Evolutionary conservation across 2,888 invertebrate genomes (phyloP).

Genomic region (Eupithecia inturbata): DNA sequence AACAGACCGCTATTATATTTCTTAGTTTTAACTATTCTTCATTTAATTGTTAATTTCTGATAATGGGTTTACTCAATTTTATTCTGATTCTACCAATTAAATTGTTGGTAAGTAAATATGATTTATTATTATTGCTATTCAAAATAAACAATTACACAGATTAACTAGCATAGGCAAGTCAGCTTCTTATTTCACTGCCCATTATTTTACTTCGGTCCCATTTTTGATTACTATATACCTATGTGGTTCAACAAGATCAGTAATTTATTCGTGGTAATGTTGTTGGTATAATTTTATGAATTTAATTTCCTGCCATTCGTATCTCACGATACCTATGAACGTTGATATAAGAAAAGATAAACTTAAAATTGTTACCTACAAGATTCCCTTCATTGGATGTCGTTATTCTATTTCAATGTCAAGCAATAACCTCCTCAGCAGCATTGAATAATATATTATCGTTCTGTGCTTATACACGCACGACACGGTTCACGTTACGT

Average conservation of each 20-base stretch:
- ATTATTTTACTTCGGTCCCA: neutral
- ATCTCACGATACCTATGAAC: constrained; percentile 2
- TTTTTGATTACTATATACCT: neutral
- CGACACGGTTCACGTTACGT: neutral
- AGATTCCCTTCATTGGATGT: neutral
- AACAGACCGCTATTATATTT: too few species aligned
- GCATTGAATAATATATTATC: neutral
- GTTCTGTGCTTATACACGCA: neutral
- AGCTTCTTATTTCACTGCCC: neutral
- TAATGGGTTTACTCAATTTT: too few species aligned
- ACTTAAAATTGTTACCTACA: neutral
- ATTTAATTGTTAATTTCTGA: too few species aligned
- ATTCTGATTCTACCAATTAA: too few species aligned
- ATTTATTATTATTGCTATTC: too few species aligned
- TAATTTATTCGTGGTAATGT: neutral
- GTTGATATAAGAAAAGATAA: neutral
- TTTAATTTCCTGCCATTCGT: neutral
- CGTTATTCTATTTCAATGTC: constrained; percentile 12
- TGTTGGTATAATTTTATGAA: neutral
- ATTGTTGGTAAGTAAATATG: too few species aligned
- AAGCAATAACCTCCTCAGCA: constrained; percentile 8
- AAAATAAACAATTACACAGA: too few species aligned
- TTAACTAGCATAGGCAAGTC: neutral
- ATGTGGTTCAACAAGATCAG: neutral
- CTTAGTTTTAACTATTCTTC: too few species aligned